These are phyloP conservation scores for Eulemur rubriventer DNA, from an alignment of 2,797 vertebrate species.

Conservation along the genomic window DNA sequence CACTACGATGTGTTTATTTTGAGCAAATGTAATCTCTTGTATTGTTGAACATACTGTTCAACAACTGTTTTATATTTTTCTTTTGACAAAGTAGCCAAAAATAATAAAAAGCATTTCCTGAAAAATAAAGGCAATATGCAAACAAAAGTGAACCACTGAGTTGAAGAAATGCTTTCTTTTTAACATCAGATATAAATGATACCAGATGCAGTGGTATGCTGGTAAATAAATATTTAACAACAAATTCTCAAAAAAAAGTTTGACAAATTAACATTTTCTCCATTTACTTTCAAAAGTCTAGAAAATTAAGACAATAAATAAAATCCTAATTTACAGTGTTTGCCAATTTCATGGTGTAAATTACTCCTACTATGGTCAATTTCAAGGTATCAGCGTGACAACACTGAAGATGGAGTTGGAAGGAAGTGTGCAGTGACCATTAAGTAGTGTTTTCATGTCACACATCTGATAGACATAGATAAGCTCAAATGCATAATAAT, in stretches of 20 bases:
- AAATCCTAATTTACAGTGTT: not conserved
- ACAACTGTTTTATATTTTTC: conserved; percentile 61
- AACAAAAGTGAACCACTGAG: not conserved
- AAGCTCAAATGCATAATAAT: not conserved
- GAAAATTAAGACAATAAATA: not conserved
- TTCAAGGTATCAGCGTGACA: not conserved
- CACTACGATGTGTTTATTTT: not conserved
- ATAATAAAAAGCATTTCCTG: conserved; percentile 81
- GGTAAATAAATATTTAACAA: not conserved
- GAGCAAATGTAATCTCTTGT: conserved; percentile 51
- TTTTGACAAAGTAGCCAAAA: conserved; percentile 76
- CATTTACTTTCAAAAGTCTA: not conserved
- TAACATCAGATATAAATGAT: not conserved
- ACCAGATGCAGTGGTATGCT: not conserved
- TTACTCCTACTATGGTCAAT: not conserved
- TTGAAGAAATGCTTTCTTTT: not conserved
- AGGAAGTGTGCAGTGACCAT: not conserved
- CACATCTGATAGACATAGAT: not conserved
- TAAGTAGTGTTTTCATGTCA: not conserved
- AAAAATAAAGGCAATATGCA: conserved; percentile 77
- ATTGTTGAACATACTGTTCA: not conserved
- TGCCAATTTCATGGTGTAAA: not conserved
- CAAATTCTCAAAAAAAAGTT: not conserved
- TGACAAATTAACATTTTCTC: not conserved
- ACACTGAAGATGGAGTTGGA: not conserved